Conservation (phyloP, 2,797 vertebrate species). For the Thamnophis elegans region DNA sequence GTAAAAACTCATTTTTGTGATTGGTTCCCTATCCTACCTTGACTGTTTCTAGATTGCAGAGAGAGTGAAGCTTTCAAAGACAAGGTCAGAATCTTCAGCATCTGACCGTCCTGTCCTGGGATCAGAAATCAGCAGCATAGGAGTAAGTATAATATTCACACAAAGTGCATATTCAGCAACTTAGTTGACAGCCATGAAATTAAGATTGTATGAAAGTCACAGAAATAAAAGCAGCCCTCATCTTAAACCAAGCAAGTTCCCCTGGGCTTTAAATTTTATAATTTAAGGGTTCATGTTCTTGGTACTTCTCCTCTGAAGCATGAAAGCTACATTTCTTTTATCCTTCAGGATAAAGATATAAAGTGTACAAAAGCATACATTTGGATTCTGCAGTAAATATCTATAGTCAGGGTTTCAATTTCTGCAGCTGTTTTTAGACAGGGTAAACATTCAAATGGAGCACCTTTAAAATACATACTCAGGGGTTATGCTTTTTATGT, state of each 20-base stretch:
- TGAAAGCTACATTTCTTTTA: neutral
- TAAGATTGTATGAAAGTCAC: neutral
- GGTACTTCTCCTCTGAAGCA: neutral
- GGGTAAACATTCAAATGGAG: neutral
- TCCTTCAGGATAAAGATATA: neutral
- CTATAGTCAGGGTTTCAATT: neutral
- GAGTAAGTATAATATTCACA: conserved; percentile 70
- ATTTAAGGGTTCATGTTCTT: neutral
- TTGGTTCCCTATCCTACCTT: conserved; percentile 27
- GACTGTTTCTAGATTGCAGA: conserved; percentile 79
- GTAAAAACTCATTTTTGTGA: conserved; percentile 8
- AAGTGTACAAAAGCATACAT: neutral
- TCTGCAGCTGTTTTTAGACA: neutral
- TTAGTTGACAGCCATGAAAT: neutral
- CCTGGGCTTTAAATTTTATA: neutral
- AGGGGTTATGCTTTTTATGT: neutral
- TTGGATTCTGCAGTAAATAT: neutral
- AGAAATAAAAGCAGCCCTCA: neutral
- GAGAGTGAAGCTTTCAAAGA: conserved; percentile 86
- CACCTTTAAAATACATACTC: neutral
- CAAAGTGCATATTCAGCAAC: neutral
- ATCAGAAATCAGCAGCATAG: conserved; percentile 87
- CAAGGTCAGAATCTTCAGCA: conserved; percentile 82
- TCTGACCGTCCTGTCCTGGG: conserved; percentile 84
- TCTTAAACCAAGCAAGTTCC: neutral